Evolutionary conservation across 2,113 vertebrate genomes (phyloP).

Genomic region (Gymnogyps californianus): DNA sequence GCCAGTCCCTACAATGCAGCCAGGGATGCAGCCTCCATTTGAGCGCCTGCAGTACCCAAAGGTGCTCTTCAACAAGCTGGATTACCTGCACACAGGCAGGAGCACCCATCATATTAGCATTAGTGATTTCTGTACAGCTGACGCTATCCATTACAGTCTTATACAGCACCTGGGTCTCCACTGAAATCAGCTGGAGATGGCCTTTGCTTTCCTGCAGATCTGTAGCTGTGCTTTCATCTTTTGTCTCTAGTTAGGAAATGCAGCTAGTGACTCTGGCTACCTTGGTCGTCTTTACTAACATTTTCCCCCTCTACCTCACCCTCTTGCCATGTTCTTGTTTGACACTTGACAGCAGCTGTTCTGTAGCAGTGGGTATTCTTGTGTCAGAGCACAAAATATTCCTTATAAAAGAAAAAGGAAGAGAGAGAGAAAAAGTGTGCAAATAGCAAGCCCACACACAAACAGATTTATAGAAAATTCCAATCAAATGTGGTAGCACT

Average conservation of each 20-base stretch:
- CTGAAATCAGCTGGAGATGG: not conserved
- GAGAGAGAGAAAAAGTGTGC: not conserved
- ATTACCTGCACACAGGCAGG: not conserved
- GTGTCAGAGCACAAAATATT: not conserved
- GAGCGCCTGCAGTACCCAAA: not conserved
- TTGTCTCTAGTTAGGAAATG: not conserved
- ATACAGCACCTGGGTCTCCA: not conserved
- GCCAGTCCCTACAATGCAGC: not conserved
- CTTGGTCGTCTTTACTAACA: not conserved
- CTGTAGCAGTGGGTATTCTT: not conserved
- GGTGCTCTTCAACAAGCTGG: not conserved
- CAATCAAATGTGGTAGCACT: not conserved
- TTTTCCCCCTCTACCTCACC: not conserved
- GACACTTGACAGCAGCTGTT: not conserved
- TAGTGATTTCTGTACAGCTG: not conserved
- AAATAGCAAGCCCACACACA: not conserved
- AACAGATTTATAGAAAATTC: not conserved
- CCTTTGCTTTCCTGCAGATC: not conserved
- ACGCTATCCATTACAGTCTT: not conserved
- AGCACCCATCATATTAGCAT: not conserved
- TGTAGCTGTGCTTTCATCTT: not conserved
- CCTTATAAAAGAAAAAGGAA: not conserved
- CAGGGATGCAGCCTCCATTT: not conserved
- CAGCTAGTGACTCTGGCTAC: not conserved
- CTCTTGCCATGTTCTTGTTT: not conserved